These are phyloP conservation scores for Ceratina japonica DNA, from an alignment of 1,140 invertebrate species.

Conservation along the genomic window DNA sequence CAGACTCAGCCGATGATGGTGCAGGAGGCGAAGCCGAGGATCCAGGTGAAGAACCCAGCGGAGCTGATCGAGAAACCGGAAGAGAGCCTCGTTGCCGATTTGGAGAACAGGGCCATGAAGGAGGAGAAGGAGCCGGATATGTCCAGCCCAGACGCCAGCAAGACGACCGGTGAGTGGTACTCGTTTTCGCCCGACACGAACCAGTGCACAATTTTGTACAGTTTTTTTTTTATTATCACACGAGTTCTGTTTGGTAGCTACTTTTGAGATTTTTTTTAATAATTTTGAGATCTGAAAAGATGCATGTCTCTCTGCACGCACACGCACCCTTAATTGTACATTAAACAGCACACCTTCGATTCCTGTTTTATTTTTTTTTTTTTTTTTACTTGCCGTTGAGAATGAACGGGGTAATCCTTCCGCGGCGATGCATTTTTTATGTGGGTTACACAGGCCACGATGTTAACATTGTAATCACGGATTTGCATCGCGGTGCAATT, in stretches of 20 bases:
- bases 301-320: slow-evolving; percentile 69
- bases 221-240: slow-evolving; percentile 45
- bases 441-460: too few species aligned
- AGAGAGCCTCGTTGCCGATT: slow-evolving; percentile 49
- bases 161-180: slow-evolving; percentile 78
- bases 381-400: too few species aligned
- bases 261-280: slow-evolving; percentile 18
- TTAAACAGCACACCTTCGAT: too few species aligned
- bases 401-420: slow-evolving; percentile 6
- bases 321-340: slow-evolving; percentile 50
- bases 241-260: slow-evolving; percentile 64
- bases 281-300: slow-evolving; percentile 13
- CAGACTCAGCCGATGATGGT: slow-evolving; percentile 51
- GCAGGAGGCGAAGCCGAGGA: slow-evolving; percentile 73
- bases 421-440: background rate
- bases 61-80: slow-evolving; percentile 76
- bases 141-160: slow-evolving; percentile 69
- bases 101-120: slow-evolving; percentile 64
- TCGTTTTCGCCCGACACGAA: slow-evolving; percentile 22
- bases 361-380: too few species aligned
- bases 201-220: slow-evolving; percentile 44
- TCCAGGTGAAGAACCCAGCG: slow-evolving; percentile 78
- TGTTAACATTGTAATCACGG: too few species aligned
- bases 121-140: slow-evolving; percentile 74
- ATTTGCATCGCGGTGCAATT: too few species aligned